Percentiles rank a stretch among this genome's conserved stretches.
Evolutionary conservation across 2,113 vertebrate genomes (phyloP).

Genomic region (Cyphomyrus plagiostoma): DNA sequence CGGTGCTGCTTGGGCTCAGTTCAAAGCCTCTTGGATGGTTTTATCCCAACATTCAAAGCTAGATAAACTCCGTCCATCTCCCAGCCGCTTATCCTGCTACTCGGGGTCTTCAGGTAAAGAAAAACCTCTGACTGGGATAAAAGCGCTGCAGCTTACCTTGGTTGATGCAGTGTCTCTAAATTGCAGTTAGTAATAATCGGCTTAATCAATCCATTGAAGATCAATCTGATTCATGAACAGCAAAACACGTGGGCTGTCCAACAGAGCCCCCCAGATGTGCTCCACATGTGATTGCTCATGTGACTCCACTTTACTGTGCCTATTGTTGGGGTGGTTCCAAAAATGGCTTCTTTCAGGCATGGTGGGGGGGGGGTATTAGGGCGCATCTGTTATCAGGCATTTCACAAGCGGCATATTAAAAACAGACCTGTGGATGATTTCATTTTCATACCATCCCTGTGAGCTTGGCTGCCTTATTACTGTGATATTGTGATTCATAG

Average conservation of each 20-base stretch:
- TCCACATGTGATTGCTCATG: not conserved
- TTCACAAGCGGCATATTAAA: not conserved
- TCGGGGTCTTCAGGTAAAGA: not conserved
- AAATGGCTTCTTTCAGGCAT: constrained; percentile 9
- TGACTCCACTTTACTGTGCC: not conserved
- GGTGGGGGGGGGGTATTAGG: not conserved
- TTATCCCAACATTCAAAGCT: not conserved
- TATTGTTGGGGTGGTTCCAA: not conserved
- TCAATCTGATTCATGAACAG: not conserved
- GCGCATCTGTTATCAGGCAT: not conserved
- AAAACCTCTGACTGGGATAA: not conserved
- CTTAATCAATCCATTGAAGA: not conserved
- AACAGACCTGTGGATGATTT: not conserved
- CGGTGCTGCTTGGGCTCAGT: not conserved
- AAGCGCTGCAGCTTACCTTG: not conserved
- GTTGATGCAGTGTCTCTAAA: not conserved
- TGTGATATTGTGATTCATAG: not conserved
- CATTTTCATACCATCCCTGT: not conserved
- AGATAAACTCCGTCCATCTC: not conserved
- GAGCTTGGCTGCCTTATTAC: not conserved
- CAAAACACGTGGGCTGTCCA: not conserved
- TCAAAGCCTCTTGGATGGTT: not conserved
- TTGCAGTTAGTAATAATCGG: not conserved
- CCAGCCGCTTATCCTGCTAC: not conserved
- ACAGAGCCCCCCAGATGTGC: constrained; percentile 11